A percentile compares a stretch with the other conserved stretches of the same genome.
Conservation (phyloP, 2,888 invertebrate genomes). For the Ormia ochracea region DNA sequence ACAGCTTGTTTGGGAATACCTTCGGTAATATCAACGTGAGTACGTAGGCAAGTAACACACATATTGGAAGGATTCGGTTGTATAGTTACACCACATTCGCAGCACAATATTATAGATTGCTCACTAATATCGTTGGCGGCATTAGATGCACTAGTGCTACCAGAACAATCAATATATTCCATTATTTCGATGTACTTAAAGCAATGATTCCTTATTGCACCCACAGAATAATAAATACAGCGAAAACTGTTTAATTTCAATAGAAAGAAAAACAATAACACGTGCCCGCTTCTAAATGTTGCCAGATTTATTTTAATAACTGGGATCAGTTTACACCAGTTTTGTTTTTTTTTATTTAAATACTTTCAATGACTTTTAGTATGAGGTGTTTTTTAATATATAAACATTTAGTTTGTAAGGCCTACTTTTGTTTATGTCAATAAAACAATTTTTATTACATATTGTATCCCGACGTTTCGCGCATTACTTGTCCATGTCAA, state of each 20-base stretch:
- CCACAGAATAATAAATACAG: too few relatives aligned
- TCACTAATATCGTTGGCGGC: neutral
- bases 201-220: neutral
- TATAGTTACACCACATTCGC: slow-evolving; percentile 94
- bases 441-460: too few relatives aligned
- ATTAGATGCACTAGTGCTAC: neutral
- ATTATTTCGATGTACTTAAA: slow-evolving; percentile 3
- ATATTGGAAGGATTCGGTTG: slow-evolving; percentile 97
- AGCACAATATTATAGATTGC: slow-evolving; percentile 82
- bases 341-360: too few relatives aligned
- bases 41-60: slow-evolving; percentile 95
- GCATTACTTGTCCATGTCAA: too few relatives aligned
- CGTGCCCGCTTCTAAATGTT: neutral
- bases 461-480: too few relatives aligned
- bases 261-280: neutral
- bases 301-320: too few relatives aligned
- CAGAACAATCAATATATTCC: slow-evolving; percentile 55
- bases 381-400: too few relatives aligned
- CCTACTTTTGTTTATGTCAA: too few relatives aligned
- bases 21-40: slow-evolving; percentile 95
- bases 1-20: slow-evolving; percentile 96
- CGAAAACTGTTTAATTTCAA: neutral
- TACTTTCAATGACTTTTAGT: too few relatives aligned
- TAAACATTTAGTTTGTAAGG: too few relatives aligned
- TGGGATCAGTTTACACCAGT: too few relatives aligned